Evolutionary conservation across 2,888 invertebrate genomes (phyloP).

Genomic region (Dexiosoma caninum): DNA sequence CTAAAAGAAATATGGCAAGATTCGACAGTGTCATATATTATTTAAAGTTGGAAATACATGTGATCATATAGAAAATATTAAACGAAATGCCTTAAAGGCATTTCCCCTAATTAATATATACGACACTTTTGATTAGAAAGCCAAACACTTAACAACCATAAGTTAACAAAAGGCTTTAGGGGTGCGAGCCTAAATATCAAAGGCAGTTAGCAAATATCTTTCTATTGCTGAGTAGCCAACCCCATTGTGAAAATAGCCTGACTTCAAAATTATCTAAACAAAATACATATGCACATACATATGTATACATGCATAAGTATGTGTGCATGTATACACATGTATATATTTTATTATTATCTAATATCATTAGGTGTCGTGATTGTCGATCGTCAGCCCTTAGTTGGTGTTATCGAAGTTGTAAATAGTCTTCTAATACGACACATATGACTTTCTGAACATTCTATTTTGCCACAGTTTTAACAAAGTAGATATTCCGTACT

Average conservation of each 20-base stretch:
- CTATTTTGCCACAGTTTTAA: not conserved
- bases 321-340: no score
- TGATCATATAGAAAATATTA: not conserved
- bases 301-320: no score
- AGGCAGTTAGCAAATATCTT: slow-evolving; percentile 43
- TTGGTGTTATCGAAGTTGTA: slow-evolving; percentile 36
- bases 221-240: not conserved
- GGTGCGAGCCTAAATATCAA: not conserved
- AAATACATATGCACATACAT: no score
- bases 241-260: slow-evolving; percentile 21
- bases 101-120: slow-evolving; percentile 3
- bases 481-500: not conserved
- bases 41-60: not conserved
- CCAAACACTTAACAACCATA: not conserved
- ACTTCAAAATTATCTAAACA: slow-evolving; percentile 38
- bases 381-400: slow-evolving; percentile 25
- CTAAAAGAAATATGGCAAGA: not conserved
- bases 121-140: not conserved
- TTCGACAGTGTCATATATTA: slow-evolving; percentile 51
- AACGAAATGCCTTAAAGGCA: not conserved
- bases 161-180: not conserved
- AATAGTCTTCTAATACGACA: slow-evolving; percentile 42
- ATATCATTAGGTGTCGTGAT: slow-evolving; percentile 22
- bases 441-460: slow-evolving; percentile 30
- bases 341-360: slow-evolving; percentile 50